Base-by-base conservation (phyloP, 2,888 invertebrate species). In the Patella pellucida region DNA sequence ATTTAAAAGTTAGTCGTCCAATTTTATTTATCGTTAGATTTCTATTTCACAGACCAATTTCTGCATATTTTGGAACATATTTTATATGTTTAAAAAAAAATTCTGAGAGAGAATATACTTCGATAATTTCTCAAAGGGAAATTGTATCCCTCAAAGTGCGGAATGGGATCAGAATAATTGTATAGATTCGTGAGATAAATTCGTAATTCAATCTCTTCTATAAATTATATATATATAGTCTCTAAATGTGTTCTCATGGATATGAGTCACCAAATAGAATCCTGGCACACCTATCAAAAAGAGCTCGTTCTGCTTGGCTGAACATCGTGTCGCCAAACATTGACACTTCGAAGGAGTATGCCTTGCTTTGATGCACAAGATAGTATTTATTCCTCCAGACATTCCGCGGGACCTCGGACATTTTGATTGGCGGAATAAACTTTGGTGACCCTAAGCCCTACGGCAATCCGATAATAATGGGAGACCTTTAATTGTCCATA, bases 211-310 rank as follows among this genome's bases (percentile, higher is more conserved):
- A 41, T 41, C 41, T 41, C 7, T 41, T 41, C 41, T 7, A 41
- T 41, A 41, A 41, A 41, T 41, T 41, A 41, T 41, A 41, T 41
- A 41, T 41, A 41, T 41, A 41, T 41, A 41, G 41, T 9, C 9
- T 7, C 41, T 41, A 41, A 31, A 41, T 41, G 41, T 41, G 62
- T 62, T 62, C 62, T 23, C 62, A 62, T 62, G 19, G 23, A 15
- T 62, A 62, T 62, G 62, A 19, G 19, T 19, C 62, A 62, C 19
- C 19, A 62, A 62, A 62, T 23, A 62, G 62, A 62, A 62, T 62
- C 62, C 62, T 62, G 62, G 62, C 62, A 62, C 62, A 62, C 62
- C 62, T 62, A 62, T 62, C 62, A 62, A 62, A 62, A 23, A 62
- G 19, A 23, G 19, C 23, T 23, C 23, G 62, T 62, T 62, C 23